Evolutionary conservation across 2,113 vertebrate genomes (phyloP).

Genomic region (Pimephales promelas): DNA sequence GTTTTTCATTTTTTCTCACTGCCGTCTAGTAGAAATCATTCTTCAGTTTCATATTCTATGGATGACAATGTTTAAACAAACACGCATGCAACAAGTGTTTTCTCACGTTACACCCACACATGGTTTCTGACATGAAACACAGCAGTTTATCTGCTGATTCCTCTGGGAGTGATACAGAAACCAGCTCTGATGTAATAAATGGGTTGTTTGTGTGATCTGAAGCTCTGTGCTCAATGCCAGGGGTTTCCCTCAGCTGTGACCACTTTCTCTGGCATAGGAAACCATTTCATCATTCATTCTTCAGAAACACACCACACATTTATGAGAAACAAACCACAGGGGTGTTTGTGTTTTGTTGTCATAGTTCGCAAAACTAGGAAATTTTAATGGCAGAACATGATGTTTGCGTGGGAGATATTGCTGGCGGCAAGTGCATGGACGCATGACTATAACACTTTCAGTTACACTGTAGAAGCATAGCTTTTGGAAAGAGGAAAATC

Average conservation of each 20-base stretch:
- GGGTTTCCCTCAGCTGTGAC: constrained; percentile 31
- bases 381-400: neutral
- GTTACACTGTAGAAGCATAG: neutral
- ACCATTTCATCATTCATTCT: constrained; percentile 9
- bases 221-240: constrained; percentile 15
- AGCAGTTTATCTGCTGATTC: constrained; percentile 37
- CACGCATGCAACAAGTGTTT: constrained; percentile 2
- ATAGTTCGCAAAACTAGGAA: neutral
- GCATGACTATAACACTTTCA: neutral
- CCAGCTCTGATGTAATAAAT: constrained; percentile 30
- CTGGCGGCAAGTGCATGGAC: neutral
- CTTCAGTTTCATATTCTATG: neutral
- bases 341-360: constrained; percentile 33
- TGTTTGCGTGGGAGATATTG: neutral
- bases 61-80: neutral
- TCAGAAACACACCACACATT: neutral
- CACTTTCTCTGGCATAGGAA: constrained; percentile 27
- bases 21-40: neutral
- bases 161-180: constrained; percentile 21
- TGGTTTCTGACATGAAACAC: constrained; percentile 17
- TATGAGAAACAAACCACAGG: constrained; percentile 2
- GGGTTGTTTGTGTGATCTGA: constrained; percentile 30
- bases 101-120: neutral
- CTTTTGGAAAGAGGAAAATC: constrained; percentile 29
- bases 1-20: neutral